These are phyloP conservation scores for Macrotis lagotis DNA, from an alignment of 2,113 vertebrate genomes.

Conservation along the genomic window DNA sequence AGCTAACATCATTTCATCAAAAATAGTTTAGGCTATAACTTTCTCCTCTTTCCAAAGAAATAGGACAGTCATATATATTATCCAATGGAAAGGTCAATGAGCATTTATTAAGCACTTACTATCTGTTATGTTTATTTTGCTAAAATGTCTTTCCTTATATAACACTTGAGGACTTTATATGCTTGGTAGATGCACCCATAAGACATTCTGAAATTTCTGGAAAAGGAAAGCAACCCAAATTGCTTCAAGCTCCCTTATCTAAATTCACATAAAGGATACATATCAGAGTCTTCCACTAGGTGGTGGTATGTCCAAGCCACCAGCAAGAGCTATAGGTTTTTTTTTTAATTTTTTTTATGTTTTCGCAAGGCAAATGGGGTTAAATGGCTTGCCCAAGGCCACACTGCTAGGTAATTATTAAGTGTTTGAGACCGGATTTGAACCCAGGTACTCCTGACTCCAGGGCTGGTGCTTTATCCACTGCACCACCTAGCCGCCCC, in stretches of 20 bases:
- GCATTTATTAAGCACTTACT: background rate
- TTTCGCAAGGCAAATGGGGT: too few species aligned
- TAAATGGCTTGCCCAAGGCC: too few species aligned
- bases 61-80: background rate
- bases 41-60: background rate
- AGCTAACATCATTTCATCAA: background rate
- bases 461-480: too few species aligned
- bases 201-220: background rate
- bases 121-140: background rate
- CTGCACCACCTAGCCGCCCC: too few species aligned
- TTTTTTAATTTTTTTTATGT: too few species aligned
- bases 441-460: too few species aligned
- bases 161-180: background rate
- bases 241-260: background rate
- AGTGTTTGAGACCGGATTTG: too few species aligned
- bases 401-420: too few species aligned
- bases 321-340: too few species aligned
- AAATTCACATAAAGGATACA: background rate
- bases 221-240: background rate
- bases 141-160: background rate
- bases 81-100: background rate
- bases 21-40: background rate
- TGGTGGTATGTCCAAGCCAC: background rate
- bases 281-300: background rate
- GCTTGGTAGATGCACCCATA: background rate